Base-by-base conservation (phyloP, 2,888 invertebrate genomes). In the Leptopterna dolabrata region DNA sequence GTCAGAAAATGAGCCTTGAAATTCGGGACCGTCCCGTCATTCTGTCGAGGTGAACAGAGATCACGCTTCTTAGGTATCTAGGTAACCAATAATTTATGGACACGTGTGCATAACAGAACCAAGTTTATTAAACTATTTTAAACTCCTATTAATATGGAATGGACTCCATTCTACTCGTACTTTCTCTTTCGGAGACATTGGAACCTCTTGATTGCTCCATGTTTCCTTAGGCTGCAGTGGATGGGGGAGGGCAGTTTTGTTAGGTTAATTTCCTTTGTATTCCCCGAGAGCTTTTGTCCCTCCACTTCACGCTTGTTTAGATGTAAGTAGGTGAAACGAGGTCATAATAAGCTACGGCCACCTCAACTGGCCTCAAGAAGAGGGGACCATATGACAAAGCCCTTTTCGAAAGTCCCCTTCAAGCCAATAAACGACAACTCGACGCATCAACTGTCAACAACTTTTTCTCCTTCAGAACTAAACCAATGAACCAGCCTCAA, bases 261-360 rank as follows among this genome's bases (percentile, higher is more conserved):
- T 63, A 63, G 24, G 63, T 63, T 63, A 63, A 63, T 63, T 63
- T 63, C 63, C 63, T 63, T 63, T 63, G 63, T 63, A 63, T 11
- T 63, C 63, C 24, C 24, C 63, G 24, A 63, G 63, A 63, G 63
- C 63, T 63, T 63, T 63, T 19, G 63, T 63, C 63, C 63, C n/a
- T 63, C 27, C 63, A 63, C 63, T 63, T 63, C 63, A 63, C 63
- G 63, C 63, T 63, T 63, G 63, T 63, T 63, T 63, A 63, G 63
- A 63, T 24, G 63, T 63, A 63, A 63, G 63, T 63, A 63, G 63
- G 24, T 63, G 19, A 63, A 63, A 63, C 63, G 63, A 63, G 63
- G 63, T 63, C 63, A 63, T 63, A 63, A 63, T 63, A 63, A 63
- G 24, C 63, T 63, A 63, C 63, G 4, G n/a, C 51, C 51, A 51